Conservation (phyloP, 2,888 invertebrate species). For the Leptinotarsa haldemani region DNA sequence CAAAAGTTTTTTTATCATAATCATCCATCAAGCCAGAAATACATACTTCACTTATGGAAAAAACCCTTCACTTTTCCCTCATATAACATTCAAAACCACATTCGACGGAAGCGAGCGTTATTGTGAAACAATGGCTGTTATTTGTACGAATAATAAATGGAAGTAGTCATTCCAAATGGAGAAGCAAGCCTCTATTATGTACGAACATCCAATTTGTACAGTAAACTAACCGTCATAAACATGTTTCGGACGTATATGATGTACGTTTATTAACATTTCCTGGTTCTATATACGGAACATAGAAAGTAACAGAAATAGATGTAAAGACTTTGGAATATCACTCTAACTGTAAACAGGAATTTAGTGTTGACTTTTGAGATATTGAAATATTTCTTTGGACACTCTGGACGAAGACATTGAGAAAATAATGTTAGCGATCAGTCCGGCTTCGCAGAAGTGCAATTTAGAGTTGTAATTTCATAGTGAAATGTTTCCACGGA, state of each 20-base stretch:
- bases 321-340: too few species aligned
- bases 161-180: slow-evolving; percentile 6
- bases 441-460: too few species aligned
- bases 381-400: too few species aligned
- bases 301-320: not conserved
- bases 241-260: slow-evolving; percentile 4
- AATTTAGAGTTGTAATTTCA: too few species aligned
- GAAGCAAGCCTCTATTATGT: slow-evolving; percentile 17
- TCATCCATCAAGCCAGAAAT: too few species aligned
- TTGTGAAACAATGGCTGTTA: not conserved
- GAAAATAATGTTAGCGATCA: too few species aligned
- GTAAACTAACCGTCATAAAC: slow-evolving; percentile 10
- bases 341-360: too few species aligned
- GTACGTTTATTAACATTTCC: not conserved
- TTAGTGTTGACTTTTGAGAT: too few species aligned
- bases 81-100: not conserved
- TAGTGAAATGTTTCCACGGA: too few species aligned
- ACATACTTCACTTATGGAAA: too few species aligned
- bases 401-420: too few species aligned
- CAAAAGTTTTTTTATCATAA: too few species aligned
- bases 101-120: not conserved
- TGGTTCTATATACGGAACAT: not conserved
- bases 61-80: not conserved
- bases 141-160: slow-evolving; percentile 4
- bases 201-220: slow-evolving; percentile 7